Evolutionary conservation across 2,797 vertebrate species (phyloP).

Genomic region (Liparis tanakae): DNA sequence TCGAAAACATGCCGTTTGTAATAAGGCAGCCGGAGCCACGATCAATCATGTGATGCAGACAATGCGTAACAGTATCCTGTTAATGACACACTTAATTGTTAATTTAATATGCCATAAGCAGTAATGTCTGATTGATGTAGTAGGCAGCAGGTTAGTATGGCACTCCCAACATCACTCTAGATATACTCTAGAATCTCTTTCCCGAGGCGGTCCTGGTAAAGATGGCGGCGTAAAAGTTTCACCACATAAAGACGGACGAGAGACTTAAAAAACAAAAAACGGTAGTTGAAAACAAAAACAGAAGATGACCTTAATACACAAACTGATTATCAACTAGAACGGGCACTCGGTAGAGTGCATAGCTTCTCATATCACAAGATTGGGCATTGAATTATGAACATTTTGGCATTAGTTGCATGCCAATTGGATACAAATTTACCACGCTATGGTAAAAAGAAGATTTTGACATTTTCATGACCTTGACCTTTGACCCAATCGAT

Average conservation of each 20-base stretch:
- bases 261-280: background rate
- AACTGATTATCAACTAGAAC: background rate
- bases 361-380: no score
- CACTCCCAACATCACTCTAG: background rate
- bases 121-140: background rate
- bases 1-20: background rate
- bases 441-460: no score
- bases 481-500: no score
- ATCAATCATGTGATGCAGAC: background rate
- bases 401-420: no score
- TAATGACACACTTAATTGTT: background rate
- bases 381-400: no score
- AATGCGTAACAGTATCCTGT: background rate
- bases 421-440: no score
- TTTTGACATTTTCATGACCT: no score
- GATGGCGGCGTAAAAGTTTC: background rate
- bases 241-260: background rate
- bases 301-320: background rate
- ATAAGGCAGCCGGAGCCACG: no score
- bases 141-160: background rate
- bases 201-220: background rate
- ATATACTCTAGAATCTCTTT: background rate
- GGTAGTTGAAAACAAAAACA: background rate
- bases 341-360: no score
- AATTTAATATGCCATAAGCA: background rate